A percentile compares a stretch with the other conserved stretches of the same genome.
Evolutionary conservation across 2,888 invertebrate genomes (phyloP).

Genomic region (Apoderus coryli): DNA sequence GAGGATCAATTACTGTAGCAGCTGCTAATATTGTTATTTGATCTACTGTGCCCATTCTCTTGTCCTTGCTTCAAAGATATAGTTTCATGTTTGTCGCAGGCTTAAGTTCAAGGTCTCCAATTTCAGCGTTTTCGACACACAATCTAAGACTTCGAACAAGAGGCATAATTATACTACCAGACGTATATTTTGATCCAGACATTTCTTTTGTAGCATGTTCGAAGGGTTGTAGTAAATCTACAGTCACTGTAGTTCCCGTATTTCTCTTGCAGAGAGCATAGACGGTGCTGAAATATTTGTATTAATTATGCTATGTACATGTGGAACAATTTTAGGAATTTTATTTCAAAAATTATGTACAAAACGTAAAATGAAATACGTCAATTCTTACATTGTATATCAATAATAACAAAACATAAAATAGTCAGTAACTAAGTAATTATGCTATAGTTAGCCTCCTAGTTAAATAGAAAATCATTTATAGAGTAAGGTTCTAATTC

Average conservation of each 20-base stretch:
- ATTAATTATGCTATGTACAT: slow-evolving; percentile 10
- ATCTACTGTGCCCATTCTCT: slow-evolving; percentile 1
- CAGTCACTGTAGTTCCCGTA: slow-evolving; percentile 19
- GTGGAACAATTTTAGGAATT: slow-evolving; percentile 7
- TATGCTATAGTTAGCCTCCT: no score
- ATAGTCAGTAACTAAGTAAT: no score
- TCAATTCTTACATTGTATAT: no score
- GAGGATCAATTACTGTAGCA: no score
- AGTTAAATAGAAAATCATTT: no score
- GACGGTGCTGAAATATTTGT: slow-evolving; percentile 15
- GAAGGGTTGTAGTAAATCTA: slow-evolving; percentile 20
- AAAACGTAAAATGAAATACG: no score
- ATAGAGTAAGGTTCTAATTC: no score
- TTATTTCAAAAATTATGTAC: no score
- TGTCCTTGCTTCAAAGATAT: not conserved
- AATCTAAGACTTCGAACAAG: slow-evolving; percentile 8
- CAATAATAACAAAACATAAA: no score
- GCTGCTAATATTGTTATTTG: slow-evolving; percentile 1
- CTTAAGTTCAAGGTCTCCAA: slow-evolving; percentile 3
- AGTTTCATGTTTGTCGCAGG: not conserved
- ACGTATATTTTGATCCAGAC: slow-evolving; percentile 24
- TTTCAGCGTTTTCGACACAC: slow-evolving; percentile 1
- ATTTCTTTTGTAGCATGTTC: slow-evolving; percentile 26
- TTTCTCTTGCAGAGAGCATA: slow-evolving; percentile 22
- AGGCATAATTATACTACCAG: slow-evolving; percentile 15